These are phyloP conservation scores for Pampus argenteus DNA, from an alignment of 2,797 vertebrate species.

Conservation along the genomic window DNA sequence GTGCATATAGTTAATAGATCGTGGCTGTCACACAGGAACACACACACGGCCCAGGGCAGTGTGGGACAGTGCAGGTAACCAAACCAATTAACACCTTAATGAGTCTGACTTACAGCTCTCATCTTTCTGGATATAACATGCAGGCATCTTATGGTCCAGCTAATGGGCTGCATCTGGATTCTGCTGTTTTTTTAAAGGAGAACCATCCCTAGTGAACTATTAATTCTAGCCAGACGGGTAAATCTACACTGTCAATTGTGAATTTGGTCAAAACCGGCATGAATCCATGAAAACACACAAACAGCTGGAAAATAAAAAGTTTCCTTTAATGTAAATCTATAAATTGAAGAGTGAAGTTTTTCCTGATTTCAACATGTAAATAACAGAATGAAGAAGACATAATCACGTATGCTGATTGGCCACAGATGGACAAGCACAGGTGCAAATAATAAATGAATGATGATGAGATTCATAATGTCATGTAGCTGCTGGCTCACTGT, in stretches of 20 bases:
- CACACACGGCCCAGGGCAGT: conserved; percentile 43
- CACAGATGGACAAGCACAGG: too few species aligned
- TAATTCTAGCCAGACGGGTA: not conserved
- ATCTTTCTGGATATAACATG: conserved; percentile 28
- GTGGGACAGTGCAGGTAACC: conserved; percentile 69
- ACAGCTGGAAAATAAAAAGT: too few species aligned
- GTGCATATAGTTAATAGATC: conserved; percentile 13
- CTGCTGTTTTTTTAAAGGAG: conserved; percentile 2
- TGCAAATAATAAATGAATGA: not conserved
- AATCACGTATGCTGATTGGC: not conserved
- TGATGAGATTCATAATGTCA: too few species aligned
- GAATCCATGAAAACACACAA: too few species aligned
- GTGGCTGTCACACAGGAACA: conserved; percentile 15
- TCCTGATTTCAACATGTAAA: not conserved
- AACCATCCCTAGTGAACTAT: not conserved
- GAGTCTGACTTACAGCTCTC: conserved; percentile 48
- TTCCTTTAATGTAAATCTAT: too few species aligned
- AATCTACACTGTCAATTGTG: too few species aligned
- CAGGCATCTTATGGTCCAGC: not conserved
- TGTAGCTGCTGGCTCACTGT: not conserved
- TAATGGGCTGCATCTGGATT: conserved; percentile 15
- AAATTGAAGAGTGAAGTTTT: not conserved
- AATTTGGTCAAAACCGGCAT: too few species aligned
- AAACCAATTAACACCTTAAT: conserved; percentile 82
- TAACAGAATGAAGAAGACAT: not conserved